Percentiles rank a stretch among this genome's conserved stretches.
phyloP scores from a whole-genome alignment of 2,113 vertebrate genomes.

The Ptychochromis oligacanthus region DNA sequence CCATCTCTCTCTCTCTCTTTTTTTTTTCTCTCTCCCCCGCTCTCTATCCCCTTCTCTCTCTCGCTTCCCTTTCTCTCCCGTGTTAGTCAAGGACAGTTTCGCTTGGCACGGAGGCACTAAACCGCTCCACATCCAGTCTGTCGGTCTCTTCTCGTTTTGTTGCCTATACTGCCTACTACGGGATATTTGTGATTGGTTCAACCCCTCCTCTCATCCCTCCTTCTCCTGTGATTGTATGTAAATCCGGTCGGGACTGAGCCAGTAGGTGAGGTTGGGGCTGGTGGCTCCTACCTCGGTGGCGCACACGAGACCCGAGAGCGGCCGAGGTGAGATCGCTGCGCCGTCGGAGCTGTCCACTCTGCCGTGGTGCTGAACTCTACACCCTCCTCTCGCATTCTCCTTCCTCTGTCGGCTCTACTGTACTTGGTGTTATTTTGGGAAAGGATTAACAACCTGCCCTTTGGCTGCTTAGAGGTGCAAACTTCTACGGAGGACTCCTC shows the following conservation, averaged over 20 bases:
- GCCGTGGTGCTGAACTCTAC: slow-evolving; percentile 77
- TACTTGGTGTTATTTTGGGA: slow-evolving; percentile 15
- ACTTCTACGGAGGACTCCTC: slow-evolving; percentile 63
- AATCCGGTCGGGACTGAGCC: slow-evolving; percentile 70
- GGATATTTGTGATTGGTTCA: slow-evolving; percentile 72
- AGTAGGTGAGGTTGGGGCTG: slow-evolving; percentile 75
- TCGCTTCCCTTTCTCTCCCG: not conserved
- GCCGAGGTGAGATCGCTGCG: slow-evolving; percentile 70
- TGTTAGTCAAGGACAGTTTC: slow-evolving; percentile 42
- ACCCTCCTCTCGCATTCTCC: not conserved
- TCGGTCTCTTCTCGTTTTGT: slow-evolving; percentile 44
- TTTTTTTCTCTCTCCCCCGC: not conserved
- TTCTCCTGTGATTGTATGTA: slow-evolving; percentile 74
- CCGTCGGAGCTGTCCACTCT: slow-evolving; percentile 77
- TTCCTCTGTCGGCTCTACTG: not conserved
- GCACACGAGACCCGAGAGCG: slow-evolving; percentile 71
- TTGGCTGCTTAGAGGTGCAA: slow-evolving; percentile 36
- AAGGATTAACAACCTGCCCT: slow-evolving; percentile 61
- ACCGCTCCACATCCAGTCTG: slow-evolving; percentile 33
- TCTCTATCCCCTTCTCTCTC: not conserved
- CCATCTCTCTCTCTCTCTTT: not conserved
- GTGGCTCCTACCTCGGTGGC: slow-evolving; percentile 71
- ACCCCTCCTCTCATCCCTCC: slow-evolving; percentile 12
- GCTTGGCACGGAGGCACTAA: slow-evolving; percentile 8
- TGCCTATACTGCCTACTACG: slow-evolving; percentile 43